Evolutionary conservation across 2,888 invertebrate species (phyloP).

Genomic region (Noctua pronuba): DNA sequence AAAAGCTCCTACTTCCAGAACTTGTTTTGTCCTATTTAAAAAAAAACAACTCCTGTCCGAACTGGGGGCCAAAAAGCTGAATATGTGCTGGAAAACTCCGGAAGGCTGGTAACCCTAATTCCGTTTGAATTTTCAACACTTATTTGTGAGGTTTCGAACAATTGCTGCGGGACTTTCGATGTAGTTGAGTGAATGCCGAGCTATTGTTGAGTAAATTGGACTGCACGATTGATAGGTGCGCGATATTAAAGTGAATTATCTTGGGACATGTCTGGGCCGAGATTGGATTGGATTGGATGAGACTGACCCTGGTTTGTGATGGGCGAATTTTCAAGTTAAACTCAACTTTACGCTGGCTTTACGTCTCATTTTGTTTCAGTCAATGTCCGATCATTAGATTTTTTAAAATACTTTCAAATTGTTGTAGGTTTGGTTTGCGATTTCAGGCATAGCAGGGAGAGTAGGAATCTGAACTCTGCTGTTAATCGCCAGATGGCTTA

Average conservation of each 20-base stretch:
- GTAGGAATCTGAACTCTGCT: background rate
- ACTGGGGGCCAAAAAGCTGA: background rate
- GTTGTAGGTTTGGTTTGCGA: background rate
- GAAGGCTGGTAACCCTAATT: constrained; percentile 17
- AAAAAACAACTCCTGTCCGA: background rate
- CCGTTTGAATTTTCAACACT: constrained; percentile 55
- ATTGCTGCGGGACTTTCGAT: constrained; percentile 44
- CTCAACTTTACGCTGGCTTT: background rate
- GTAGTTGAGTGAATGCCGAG: constrained; percentile 38
- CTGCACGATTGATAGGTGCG: constrained; percentile 52
- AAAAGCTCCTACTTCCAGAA: background rate
- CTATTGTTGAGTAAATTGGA: constrained; percentile 54
- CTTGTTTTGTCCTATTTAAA: background rate
- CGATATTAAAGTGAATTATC: constrained; percentile 58
- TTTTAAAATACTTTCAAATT: background rate
- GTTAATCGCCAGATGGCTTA: background rate
- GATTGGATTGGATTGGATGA: constrained; percentile 44
- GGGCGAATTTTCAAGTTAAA: constrained; percentile 23
- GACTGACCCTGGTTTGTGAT: constrained; percentile 10
- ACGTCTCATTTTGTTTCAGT: background rate
- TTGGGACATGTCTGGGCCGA: constrained; percentile 27
- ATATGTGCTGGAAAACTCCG: background rate
- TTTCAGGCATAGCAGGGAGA: background rate
- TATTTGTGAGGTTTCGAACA: constrained; percentile 50
- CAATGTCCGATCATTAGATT: background rate